These are phyloP conservation scores for Morus bassanus DNA, from an alignment of 2,797 vertebrate genomes.

Conservation along the genomic window DNA sequence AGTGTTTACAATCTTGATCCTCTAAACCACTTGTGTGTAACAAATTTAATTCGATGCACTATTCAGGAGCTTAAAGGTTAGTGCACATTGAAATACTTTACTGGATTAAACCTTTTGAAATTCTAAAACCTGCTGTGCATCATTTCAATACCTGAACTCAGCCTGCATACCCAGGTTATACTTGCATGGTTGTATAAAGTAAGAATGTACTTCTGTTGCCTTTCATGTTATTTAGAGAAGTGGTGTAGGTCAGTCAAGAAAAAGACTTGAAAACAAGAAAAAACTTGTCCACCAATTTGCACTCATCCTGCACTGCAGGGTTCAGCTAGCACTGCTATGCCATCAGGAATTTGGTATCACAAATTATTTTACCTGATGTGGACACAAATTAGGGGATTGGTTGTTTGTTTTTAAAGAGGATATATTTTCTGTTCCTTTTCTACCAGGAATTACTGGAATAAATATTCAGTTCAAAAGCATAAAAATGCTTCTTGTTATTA, in stretches of 20 bases:
- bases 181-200: background rate
- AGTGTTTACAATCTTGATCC: background rate
- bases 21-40: background rate
- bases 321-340: background rate
- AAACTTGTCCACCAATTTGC: background rate
- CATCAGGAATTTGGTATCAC: background rate
- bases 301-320: background rate
- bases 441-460: background rate
- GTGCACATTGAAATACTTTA: background rate
- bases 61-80: conserved; percentile 10
- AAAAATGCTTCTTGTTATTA: background rate
- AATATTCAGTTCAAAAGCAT: background rate
- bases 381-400: background rate
- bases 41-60: background rate
- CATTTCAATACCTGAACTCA: background rate
- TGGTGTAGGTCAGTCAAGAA: background rate
- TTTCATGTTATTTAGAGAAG: background rate
- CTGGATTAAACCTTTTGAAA: conserved; percentile 6
- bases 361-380: background rate
- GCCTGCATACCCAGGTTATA: background rate
- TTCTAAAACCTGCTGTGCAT: background rate
- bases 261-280: background rate
- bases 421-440: background rate
- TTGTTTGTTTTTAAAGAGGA: background rate
- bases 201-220: background rate